Base-by-base conservation (phyloP, 2,797 vertebrate species). In the Phoxinus dragarum region DNA sequence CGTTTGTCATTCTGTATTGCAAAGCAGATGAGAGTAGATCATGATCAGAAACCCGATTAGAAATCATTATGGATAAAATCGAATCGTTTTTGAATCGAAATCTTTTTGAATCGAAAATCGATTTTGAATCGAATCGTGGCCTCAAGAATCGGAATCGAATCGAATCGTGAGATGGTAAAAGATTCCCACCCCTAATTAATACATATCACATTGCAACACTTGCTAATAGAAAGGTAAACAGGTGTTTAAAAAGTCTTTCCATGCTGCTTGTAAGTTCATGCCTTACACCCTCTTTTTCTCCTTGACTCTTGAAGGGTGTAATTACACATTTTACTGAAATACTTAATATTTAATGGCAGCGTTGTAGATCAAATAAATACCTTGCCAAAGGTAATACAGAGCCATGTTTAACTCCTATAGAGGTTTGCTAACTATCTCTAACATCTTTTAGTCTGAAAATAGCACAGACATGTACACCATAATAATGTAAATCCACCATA, bases 351-450 rank as follows among this genome's bases (percentile, higher is more conserved):
- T 47, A n/a, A 69, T 69, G 21, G 14, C 3, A 68, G 44, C 27
- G 34, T 54, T 56, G 14, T 72, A 81, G 67, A 81, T 71, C 64
- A 9, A n/a, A 76, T 76, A 56, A n/a, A n/a, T n/a, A n/a, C n/a
- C 79, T 80, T 38, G 42, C 64, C 19, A 36, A 9, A n/a, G 31
- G 27, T 47, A 47, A 12, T 19, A 44, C 27, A 67, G 4, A 80
- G 21, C 34, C 31, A 54, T 69, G 12, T 54, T 69, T 81, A 3
- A 68, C 21, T 34, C 0, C 17, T 10, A 31, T 79, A 21, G n/a
- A 34, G 27, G 16, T 6, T 34, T 16, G 38, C 14, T 61, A 27
- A 64, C 38, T 47, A n/a, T 44, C 9, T 54, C 36, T 17, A 47
- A 52, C 1, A 38, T 49, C 1, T 38, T 76, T 56, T 16, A 68